A percentile compares a stretch with the other conserved stretches of the same genome.
These are phyloP conservation scores for Oxystoma pomonae DNA, from an alignment of 2,888 invertebrate genomes.

Conservation along the genomic window DNA sequence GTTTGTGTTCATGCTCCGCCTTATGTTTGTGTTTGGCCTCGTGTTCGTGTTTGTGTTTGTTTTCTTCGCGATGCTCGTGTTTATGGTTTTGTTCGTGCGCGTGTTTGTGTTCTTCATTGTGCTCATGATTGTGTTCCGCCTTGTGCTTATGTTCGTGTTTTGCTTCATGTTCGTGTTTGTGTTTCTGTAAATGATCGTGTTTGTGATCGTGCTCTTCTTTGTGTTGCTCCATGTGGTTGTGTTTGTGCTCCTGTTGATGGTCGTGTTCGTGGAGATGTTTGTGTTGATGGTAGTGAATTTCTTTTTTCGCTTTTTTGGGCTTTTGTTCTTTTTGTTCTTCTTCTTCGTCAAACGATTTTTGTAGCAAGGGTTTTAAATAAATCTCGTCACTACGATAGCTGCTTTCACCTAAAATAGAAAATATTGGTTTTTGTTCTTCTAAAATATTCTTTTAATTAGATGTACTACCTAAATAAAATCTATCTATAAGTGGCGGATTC, in stretches of 20 bases:
- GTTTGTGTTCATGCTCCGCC: conserved; percentile 22
- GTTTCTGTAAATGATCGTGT: conserved; percentile 26
- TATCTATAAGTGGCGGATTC: no score
- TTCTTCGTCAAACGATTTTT: neutral
- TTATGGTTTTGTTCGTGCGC: conserved; percentile 24
- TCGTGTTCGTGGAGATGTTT: conserved; percentile 39
- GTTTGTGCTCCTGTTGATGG: conserved; percentile 35
- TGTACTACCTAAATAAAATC: no score
- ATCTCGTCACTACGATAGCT: neutral
- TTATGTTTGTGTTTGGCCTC: conserved; percentile 26
- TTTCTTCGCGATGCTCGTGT: conserved; percentile 25
- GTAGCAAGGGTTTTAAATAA: neutral
- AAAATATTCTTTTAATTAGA: no score
- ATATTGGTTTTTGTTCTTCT: no score
- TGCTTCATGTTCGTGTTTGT: conserved; percentile 24
- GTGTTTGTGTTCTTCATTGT: conserved; percentile 23
- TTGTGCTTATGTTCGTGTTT: conserved; percentile 19
- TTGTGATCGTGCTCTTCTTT: conserved; percentile 29
- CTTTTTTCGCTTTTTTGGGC: conserved; percentile 23
- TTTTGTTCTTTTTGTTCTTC: neutral
- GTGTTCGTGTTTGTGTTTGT: conserved; percentile 24
- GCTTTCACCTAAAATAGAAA: neutral
- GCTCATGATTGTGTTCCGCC: conserved; percentile 19
- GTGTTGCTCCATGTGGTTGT: conserved; percentile 28
- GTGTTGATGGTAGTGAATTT: conserved; percentile 39